A percentile compares a stretch with the other conserved stretches of the same genome.
Evolutionary conservation across 2,113 vertebrate genomes (phyloP).

Genomic region (Cichladusa arquata): DNA sequence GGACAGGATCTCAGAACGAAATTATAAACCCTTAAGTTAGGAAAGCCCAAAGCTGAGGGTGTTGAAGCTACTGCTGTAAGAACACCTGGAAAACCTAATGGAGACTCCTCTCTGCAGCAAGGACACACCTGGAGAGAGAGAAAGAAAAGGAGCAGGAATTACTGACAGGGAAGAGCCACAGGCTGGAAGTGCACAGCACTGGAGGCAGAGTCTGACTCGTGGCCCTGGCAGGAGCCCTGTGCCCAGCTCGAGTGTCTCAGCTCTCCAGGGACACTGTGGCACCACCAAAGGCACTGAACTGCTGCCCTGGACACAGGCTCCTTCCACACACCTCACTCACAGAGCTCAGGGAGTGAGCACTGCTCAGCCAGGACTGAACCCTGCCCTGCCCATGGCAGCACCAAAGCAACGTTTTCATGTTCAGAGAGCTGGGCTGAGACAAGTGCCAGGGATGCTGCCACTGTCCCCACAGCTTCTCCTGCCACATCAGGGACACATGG

Average conservation of each 20-base stretch:
- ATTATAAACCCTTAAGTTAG: neutral
- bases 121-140: neutral
- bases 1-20: neutral
- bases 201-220: rapidly evolving
- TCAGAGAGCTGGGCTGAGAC: neutral
- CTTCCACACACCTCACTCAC: neutral
- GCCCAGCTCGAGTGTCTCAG: neutral
- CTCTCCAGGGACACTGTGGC: neutral
- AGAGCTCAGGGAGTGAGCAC: neutral
- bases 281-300: rapidly evolving
- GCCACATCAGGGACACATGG: rapidly evolving
- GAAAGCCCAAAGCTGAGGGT: constrained; percentile 10
- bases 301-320: neutral
- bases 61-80: constrained; percentile 15
- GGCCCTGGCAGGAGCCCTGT: neutral
- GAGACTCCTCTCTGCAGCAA: neutral
- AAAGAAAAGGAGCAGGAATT: neutral
- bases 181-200: neutral
- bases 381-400: neutral
- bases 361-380: neutral
- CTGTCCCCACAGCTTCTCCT: neutral
- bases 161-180: neutral
- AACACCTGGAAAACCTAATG: neutral
- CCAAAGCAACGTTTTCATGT: neutral
- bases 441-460: neutral